Base-by-base conservation (phyloP, 2,113 vertebrate species). In the Lutjanus erythropterus region DNA sequence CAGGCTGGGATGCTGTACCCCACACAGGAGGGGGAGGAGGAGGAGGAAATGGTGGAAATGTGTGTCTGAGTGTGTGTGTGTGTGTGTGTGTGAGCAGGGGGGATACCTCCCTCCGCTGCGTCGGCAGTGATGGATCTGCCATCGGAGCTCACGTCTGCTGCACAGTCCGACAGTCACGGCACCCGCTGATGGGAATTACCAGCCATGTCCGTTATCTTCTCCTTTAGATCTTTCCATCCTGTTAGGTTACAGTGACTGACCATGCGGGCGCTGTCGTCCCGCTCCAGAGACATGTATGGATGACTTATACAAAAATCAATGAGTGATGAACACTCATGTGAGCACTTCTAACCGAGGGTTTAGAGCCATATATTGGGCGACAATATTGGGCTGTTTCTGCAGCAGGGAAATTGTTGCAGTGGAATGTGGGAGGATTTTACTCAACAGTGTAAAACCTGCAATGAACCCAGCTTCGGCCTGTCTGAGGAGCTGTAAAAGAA, bases 81-180 rank as follows among this genome's bases (percentile, higher is more conserved):
- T 39, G 37, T 39, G 37, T 39, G 37, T 39, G 37, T 39, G 37
- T 37, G 35, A 7, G 15, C 2, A 7, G 33, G 4, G 64, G n/a
- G n/a, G n/a, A n/a, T n/a, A n/a, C 60, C 70, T 78, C 80, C 69
- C 71, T 71, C 59, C 25, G 5, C 49, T 44, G 58, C 53, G 7
- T 71, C n/a, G 8, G 65, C 71, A 58, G 70, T 87, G 89, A 86
- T 86, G 80, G 85, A 88, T 87, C 77, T 84, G 59, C 77, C 82
- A 53, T 73, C 23, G 11, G 59, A 71, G 59, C 50, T 67, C 62
- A 19, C 37, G 64, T 81, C 80, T 66, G 66, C 66, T 53, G 7
- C 79, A 87, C 81, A 74, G 79, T 78, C 71, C 72, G 23, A 39
- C 58, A 69, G 65, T 67, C 86, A 75, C 71, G 50, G 53, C 49